Base-by-base conservation (phyloP, 2,888 invertebrate genomes). In the Neria commutata region DNA sequence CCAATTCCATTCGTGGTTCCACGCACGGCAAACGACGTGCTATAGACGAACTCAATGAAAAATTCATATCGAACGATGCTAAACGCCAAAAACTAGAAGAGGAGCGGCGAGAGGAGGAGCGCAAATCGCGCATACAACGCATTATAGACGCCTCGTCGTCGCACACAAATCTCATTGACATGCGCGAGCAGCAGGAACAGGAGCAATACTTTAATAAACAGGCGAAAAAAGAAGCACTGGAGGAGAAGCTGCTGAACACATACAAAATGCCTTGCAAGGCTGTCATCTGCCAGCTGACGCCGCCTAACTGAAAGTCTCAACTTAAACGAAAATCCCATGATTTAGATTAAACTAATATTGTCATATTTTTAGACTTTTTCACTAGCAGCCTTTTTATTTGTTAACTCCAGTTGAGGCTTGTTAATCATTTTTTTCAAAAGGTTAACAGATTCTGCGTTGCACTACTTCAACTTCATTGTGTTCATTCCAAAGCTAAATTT, bases 191-290 rank as follows among this genome's bases (percentile, higher is more conserved):
- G 58, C 87, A 91, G 67, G 90, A 90, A 67, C 87, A 92, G 75
- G 92, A 94, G 10, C 89, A 91, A 66, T 97, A 98, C 78, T 98
- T 98, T 73, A 86, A 87, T 58, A 91, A 91, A 73, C 80, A 95
- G 61, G 96, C 96, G 81, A 89, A 89, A 71, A 96, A 94, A 72
- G 98, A 98, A 79, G 86, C 88, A 53, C 88, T 97, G 87, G 98
- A 98, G 78, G 92, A 95, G 64, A 95, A 97, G 83, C 95, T 98
- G 92, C 79, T 91, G 46, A 88, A 86, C 48, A 94, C 95, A 3
- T 94, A 85, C 75, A 92, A 95, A 77, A 83, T 95, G 33, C 86
- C 90, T 5, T 93, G 93, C 74, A 94, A 93, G 83, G 96, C 96
- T 10, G 93, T 97, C 0, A 87, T 88, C 58, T 98, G 98, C 80